phyloP scores from a whole-genome alignment of 2,888 invertebrate species.

The Apoda limacodes region DNA sequence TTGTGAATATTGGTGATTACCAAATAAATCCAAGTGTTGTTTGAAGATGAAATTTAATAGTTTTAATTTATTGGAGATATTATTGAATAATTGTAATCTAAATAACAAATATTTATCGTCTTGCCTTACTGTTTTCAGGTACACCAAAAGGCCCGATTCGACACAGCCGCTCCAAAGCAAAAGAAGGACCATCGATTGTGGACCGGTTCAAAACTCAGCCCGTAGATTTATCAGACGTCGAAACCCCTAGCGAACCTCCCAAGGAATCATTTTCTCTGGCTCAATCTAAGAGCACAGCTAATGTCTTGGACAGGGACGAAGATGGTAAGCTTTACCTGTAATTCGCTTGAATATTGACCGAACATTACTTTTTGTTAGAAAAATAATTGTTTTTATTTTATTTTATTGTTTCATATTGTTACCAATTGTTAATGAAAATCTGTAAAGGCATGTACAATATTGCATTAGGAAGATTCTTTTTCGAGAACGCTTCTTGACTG shows the following conservation, averaged over 20 bases:
- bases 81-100: conserved; percentile 5
- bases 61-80: background rate
- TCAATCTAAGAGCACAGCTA: conserved; percentile 55
- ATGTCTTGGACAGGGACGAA: conserved; percentile 63
- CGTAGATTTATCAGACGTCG: conserved; percentile 50
- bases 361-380: too few species aligned
- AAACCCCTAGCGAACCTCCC: conserved; percentile 17
- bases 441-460: conserved; percentile 45
- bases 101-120: background rate
- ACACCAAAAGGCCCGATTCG: conserved; percentile 57
- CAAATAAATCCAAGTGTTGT: conserved; percentile 5
- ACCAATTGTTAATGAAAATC: conserved; percentile 10
- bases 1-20: too few species aligned
- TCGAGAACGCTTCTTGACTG: conserved; percentile 62
- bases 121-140: conserved; percentile 59
- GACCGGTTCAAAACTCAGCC: conserved; percentile 79
- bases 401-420: conserved; percentile 4
- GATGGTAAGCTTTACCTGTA: too few species aligned
- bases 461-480: too few species aligned
- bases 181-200: conserved; percentile 48
- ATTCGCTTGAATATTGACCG: too few species aligned
- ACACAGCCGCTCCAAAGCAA: conserved; percentile 57
- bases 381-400: conserved; percentile 3
- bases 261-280: conserved; percentile 37
- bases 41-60: conserved; percentile 2